These are phyloP conservation scores for Anguilla pacifica DNA, from an alignment of 2,797 vertebrate species.

Conservation along the genomic window DNA sequence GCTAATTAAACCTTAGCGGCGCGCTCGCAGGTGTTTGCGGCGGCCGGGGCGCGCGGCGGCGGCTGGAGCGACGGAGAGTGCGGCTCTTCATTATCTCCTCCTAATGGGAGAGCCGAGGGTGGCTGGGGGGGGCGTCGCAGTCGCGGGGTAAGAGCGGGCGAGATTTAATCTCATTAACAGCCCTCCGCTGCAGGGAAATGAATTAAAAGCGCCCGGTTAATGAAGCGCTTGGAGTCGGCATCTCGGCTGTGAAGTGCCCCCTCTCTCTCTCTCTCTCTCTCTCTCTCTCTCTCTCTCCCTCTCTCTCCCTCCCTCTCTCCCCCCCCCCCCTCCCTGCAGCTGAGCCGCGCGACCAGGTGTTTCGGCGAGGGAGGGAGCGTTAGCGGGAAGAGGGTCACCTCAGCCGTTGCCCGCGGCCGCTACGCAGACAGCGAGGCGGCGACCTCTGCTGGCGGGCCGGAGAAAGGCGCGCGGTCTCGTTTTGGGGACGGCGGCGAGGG, in stretches of 20 bases:
- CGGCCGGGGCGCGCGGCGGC: constrained; percentile 46
- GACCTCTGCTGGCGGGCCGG: neutral
- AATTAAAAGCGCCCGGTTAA: constrained; percentile 71
- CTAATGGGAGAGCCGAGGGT: constrained; percentile 36
- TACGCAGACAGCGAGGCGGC: neutral
- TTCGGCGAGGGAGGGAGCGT: neutral
- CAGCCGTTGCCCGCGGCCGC: neutral
- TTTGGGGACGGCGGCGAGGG: neutral
- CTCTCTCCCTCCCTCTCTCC: too few relatives aligned
- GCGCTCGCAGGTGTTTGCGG: constrained; percentile 42
- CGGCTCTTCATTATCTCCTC: constrained; percentile 46
- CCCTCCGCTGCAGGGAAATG: constrained; percentile 65
- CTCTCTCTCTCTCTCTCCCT: too few relatives aligned
- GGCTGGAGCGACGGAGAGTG: constrained; percentile 1
- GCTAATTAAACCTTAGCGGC: constrained; percentile 72
- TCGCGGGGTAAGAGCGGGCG: constrained; percentile 45
- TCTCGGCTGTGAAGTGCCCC: constrained; percentile 38
- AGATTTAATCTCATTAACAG: constrained; percentile 75
- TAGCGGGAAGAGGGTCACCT: neutral
- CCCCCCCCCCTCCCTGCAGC: neutral
- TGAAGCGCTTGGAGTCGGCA: constrained; percentile 68
- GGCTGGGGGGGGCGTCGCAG: constrained; percentile 15
- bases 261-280: too few relatives aligned
- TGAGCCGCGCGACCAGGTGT: neutral
- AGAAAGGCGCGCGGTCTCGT: neutral